A percentile compares a stretch with the other conserved stretches of the same genome.
Evolutionary conservation across 2,888 invertebrate species (phyloP).

Genomic region (Trichopoda pennipes): DNA sequence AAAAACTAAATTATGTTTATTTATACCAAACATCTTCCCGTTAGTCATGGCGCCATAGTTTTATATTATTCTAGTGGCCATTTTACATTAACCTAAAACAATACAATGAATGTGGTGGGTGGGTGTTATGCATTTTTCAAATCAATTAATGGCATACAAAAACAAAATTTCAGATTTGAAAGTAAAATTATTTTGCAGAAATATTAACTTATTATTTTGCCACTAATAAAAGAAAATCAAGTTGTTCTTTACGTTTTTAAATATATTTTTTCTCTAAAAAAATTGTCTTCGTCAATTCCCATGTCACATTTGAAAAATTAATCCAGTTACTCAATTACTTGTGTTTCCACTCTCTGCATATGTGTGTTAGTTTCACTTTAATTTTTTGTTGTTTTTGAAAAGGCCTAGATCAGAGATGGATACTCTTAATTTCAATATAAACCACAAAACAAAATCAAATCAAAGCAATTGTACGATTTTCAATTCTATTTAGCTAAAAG

Average conservation of each 20-base stretch:
- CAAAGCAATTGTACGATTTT: too few species aligned
- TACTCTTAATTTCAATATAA: too few species aligned
- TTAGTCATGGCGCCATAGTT: too few species aligned
- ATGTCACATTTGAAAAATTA: conserved; percentile 7
- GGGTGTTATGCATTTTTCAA: conserved; percentile 19
- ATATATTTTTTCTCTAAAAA: background rate
- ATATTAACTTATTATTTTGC: conserved; percentile 22
- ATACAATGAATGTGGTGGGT: too few species aligned
- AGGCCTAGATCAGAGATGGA: too few species aligned
- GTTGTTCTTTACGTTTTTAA: background rate
- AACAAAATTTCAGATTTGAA: conserved; percentile 13
- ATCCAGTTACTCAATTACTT: background rate
- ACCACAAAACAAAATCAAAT: too few species aligned
- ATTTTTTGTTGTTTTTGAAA: background rate
- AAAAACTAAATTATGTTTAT: too few species aligned
- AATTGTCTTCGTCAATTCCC: conserved; percentile 7
- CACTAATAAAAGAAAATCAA: background rate
- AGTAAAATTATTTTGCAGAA: conserved; percentile 6
- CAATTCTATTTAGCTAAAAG: too few species aligned
- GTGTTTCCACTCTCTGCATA: background rate
- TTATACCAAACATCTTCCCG: too few species aligned
- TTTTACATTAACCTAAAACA: conserved; percentile 10
- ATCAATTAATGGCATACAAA: conserved; percentile 14
- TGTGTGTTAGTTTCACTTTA: background rate
- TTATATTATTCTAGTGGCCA: too few species aligned